Evolutionary conservation across 2,888 invertebrate genomes (phyloP), one percentile per base, ranked within the genome.

Genomic region (Epinotia nisella): DNA sequence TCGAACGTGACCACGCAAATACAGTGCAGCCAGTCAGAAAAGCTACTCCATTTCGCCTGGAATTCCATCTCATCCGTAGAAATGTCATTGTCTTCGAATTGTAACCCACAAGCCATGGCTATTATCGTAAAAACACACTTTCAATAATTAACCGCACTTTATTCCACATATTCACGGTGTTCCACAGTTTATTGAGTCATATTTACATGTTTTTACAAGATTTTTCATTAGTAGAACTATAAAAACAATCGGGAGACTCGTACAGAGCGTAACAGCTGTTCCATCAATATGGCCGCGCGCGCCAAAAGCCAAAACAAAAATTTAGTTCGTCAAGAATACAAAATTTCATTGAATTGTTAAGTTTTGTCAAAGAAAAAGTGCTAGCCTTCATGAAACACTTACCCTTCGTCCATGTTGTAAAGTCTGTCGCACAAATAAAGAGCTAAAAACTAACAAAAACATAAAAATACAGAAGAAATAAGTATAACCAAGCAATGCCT

Each of bases 1-100:
- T 99, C 99, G 93, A 99, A 99, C 11, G 99, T 99, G 65, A 99
- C 99, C 75, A 99, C 97, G 90, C 99, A 99, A 81, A 99, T 97
- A 85, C 99, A 99, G 87, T 99, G 98, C 78, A 99, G 95, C 99
- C 99, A 99, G 89, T 98, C 97, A 71, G 96, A 95, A 90, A 98
- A 96, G 82, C 95, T 95, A 82, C 96, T 95, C 97, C 97, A 97
- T 86, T 92, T 92, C 76, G 83, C 77, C 82, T 85, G 86, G 76
- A 88, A 92, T 77, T 93, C 92, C 76, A 83, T 82, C 82, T 92
- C 91, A 76, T 89, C 90, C 75, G 81, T 77, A 78, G 83, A 78
- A 83, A 90, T 78, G 81, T 89, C 83, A 82, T 81, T 89, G 81
- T 90, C 86, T 78, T 85, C 89, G 80, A 86, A 88, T 79, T 82